These are phyloP conservation scores for Trachythela sp. DNA, from an alignment of 64 coral and sea anemone genomes.

Conservation along the genomic window DNA sequence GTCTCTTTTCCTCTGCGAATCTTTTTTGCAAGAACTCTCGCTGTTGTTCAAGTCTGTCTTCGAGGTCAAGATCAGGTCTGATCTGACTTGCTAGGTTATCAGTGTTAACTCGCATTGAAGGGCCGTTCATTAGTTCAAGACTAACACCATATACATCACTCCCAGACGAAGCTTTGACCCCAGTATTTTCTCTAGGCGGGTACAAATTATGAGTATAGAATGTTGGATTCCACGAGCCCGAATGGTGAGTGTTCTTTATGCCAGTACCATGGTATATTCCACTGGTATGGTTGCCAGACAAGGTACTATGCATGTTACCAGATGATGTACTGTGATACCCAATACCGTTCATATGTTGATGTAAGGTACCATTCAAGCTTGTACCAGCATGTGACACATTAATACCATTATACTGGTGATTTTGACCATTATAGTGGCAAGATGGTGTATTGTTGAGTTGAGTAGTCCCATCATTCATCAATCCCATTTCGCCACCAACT, in stretches of 20 bases:
- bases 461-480: no score
- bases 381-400: background rate
- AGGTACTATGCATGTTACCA: background rate
- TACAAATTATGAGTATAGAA: background rate
- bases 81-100: slow-evolving; percentile 60
- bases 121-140: background rate
- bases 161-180: background rate
- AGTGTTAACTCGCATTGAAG: slow-evolving; percentile 61
- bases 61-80: slow-evolving; percentile 79
- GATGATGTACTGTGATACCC: background rate
- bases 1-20: slow-evolving; percentile 68
- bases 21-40: slow-evolving; percentile 65
- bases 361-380: background rate
- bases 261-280: background rate
- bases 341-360: background rate
- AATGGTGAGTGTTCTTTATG: background rate
- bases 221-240: background rate
- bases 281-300: background rate
- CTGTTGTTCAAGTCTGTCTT: slow-evolving; percentile 92
- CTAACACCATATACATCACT: background rate
- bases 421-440: no score
- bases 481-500: background rate
- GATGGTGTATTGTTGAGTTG: no score
- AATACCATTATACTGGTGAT: background rate
- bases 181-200: background rate